These are phyloP conservation scores for Nematolebias whitei DNA, from an alignment of 2,113 vertebrate species.

Conservation along the genomic window DNA sequence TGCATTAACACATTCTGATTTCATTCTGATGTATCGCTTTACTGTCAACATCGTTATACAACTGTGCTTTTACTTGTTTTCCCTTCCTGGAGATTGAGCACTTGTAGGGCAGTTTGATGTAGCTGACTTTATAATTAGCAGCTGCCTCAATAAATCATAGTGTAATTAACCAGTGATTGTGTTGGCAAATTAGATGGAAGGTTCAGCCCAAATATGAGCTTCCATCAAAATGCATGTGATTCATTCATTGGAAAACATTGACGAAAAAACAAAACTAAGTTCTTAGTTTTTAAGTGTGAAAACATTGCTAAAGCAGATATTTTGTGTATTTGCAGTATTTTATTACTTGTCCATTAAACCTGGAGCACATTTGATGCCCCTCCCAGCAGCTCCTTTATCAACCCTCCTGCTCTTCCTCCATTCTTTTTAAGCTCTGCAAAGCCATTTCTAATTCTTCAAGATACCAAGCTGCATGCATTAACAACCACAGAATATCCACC, in stretches of 20 bases:
- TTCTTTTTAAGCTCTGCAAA: conserved; percentile 10
- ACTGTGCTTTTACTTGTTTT: not conserved
- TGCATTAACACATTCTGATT: too few species aligned
- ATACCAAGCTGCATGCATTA: not conserved
- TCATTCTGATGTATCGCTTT: too few species aligned
- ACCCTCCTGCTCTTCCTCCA: not conserved
- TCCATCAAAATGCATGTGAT: not conserved
- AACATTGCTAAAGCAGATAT: not conserved
- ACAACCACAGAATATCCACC: not conserved
- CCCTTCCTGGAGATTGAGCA: not conserved
- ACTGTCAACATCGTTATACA: too few species aligned
- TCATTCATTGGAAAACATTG: not conserved
- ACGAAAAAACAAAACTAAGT: not conserved
- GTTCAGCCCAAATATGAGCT: conserved; percentile 18
- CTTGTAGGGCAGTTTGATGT: conserved; percentile 20
- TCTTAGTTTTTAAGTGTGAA: not conserved
- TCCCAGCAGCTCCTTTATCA: conserved; percentile 16
- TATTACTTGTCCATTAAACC: not conserved
- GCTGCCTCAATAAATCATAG: conserved; percentile 21
- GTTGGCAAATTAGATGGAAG: conserved; percentile 32
- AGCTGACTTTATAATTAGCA: conserved; percentile 40
- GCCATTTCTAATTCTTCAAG: conserved; percentile 11
- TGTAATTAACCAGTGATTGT: too few species aligned
- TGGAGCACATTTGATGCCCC: conserved; percentile 1
- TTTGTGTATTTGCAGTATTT: conserved; percentile 1